phyloP scores from a whole-genome alignment of 2,888 invertebrate species.

The Perithous albicinctus region DNA sequence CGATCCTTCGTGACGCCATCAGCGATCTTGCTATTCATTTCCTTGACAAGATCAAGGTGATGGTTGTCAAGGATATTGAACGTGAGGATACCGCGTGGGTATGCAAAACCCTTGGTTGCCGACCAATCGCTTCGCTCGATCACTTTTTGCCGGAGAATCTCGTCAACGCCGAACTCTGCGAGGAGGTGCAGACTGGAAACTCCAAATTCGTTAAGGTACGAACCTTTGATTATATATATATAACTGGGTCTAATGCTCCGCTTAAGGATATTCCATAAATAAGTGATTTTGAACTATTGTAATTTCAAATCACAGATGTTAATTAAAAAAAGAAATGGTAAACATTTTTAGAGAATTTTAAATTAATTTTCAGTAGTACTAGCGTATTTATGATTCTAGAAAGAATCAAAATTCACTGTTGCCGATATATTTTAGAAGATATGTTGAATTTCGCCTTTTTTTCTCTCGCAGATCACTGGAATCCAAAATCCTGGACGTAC shows the following conservation, averaged over 20 bases:
- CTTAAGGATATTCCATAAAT: no score
- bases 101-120: constrained; percentile 96
- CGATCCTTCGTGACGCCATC: constrained; percentile 95
- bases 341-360: no score
- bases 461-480: constrained; percentile 89
- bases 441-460: not conserved
- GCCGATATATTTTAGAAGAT: no score
- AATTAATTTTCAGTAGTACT: no score
- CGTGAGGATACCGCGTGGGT: constrained; percentile 99
- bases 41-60: constrained; percentile 98
- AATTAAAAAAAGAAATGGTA: no score
- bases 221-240: not conserved
- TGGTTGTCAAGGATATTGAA: constrained; percentile 99
- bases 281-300: no score
- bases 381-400: no score
- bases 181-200: constrained; percentile 95
- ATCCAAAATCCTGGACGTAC: constrained; percentile 95
- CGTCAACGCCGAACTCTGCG: constrained; percentile 96
- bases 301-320: no score
- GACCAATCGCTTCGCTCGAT: constrained; percentile 99
- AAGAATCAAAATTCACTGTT: no score
- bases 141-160: constrained; percentile 97
- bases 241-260: not conserved
- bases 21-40: constrained; percentile 99
- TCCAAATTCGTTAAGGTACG: constrained; percentile 95